A percentile compares a stretch with the other conserved stretches of the same genome.
Conservation (phyloP, 2,888 invertebrate genomes). For the Belgica antarctica region DNA sequence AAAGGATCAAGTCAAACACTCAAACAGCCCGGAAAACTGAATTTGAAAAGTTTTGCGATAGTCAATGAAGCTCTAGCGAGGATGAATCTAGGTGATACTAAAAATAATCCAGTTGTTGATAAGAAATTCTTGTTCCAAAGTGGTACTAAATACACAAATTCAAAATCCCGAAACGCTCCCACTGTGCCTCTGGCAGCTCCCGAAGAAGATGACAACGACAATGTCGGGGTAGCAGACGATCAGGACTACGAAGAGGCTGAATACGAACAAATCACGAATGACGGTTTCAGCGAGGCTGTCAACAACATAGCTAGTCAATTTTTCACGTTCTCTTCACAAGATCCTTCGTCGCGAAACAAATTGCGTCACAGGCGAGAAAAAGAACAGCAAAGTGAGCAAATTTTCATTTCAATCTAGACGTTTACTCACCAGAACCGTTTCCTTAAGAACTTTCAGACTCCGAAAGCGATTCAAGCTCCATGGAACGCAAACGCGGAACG, state of each 20-base stretch:
- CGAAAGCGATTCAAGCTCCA: constrained; percentile 71
- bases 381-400: constrained; percentile 60
- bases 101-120: constrained; percentile 48
- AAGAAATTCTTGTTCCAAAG: constrained; percentile 27
- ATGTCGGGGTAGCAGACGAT: neutral
- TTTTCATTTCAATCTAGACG: constrained; percentile 43
- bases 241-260: constrained; percentile 69
- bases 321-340: constrained; percentile 44
- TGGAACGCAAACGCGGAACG: constrained; percentile 57
- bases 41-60: constrained; percentile 83
- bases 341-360: constrained; percentile 49
- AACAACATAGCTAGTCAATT: constrained; percentile 44
- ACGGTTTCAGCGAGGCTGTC: constrained; percentile 62
- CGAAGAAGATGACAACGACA: constrained; percentile 61
- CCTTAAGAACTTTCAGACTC: constrained; percentile 79
- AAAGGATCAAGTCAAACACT: constrained; percentile 68
- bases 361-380: constrained; percentile 64
- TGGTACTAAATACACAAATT: constrained; percentile 30
- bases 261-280: constrained; percentile 66
- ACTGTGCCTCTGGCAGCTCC: constrained; percentile 74
- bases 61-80: constrained; percentile 80
- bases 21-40: constrained; percentile 86
- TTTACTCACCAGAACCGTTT: constrained; percentile 12
- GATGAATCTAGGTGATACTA: constrained; percentile 62
- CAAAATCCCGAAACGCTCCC: constrained; percentile 50